Evolutionary conservation across 2,888 invertebrate genomes (phyloP).

Genomic region (Caenorhabditis panamensis): DNA sequence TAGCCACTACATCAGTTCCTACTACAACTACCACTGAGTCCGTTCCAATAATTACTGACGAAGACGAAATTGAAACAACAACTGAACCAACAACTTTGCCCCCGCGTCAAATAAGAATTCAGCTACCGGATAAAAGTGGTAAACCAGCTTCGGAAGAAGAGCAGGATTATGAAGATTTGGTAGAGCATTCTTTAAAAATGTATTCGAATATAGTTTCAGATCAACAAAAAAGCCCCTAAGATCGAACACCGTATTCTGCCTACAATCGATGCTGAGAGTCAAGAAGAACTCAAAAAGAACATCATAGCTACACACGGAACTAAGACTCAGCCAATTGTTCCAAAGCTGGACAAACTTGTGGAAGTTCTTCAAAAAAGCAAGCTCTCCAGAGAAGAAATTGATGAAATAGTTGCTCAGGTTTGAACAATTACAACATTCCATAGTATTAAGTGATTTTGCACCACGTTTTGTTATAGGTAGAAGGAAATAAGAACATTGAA

Average conservation of each 20-base stretch:
- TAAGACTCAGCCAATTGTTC: slow-evolving; percentile 60
- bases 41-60: slow-evolving; percentile 22
- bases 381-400: slow-evolving; percentile 72
- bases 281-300: slow-evolving; percentile 48
- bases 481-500: slow-evolving; percentile 61
- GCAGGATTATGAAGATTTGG: slow-evolving; percentile 61
- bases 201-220: slow-evolving; percentile 14
- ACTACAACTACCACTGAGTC: slow-evolving; percentile 30
- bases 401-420: slow-evolving; percentile 74
- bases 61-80: slow-evolving; percentile 29
- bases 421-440: background rate
- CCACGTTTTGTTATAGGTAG: slow-evolving; percentile 52
- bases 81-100: slow-evolving; percentile 43
- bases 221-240: slow-evolving; percentile 25
- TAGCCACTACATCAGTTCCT: slow-evolving; percentile 12
- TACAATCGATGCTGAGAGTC: slow-evolving; percentile 52
- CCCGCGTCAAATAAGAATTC: slow-evolving; percentile 64
- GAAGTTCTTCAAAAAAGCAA: slow-evolving; percentile 73
- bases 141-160: slow-evolving; percentile 46
- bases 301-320: slow-evolving; percentile 54
- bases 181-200: slow-evolving; percentile 7
- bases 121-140: slow-evolving; percentile 58
- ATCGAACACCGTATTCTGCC: slow-evolving; percentile 3
- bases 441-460: background rate
- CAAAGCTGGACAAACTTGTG: slow-evolving; percentile 72